A percentile compares a stretch with the other conserved stretches of the same genome.
phyloP scores from a whole-genome alignment of 2,113 vertebrate genomes.

The Gracilinanus agilis region DNA sequence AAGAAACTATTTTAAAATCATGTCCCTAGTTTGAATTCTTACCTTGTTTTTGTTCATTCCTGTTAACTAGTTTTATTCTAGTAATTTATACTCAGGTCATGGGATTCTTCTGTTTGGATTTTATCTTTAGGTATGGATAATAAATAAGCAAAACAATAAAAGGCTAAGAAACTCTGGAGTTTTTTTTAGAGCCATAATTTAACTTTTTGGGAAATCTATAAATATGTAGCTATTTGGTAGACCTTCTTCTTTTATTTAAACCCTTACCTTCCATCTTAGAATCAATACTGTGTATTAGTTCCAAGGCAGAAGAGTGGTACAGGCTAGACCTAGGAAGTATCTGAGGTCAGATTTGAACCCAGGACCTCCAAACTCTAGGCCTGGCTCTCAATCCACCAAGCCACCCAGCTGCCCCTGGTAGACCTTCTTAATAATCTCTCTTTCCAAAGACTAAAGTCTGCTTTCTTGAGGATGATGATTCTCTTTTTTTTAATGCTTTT shows the following conservation, averaged over 20 bases:
- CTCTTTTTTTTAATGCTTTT: background rate
- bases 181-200: background rate
- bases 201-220: background rate
- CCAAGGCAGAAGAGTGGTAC: too few species aligned
- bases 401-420: too few species aligned
- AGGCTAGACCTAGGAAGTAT: too few species aligned
- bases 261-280: too few species aligned
- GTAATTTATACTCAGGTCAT: constrained; percentile 28
- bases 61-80: constrained; percentile 50
- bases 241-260: too few species aligned
- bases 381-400: too few species aligned
- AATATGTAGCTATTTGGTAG: background rate
- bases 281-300: too few species aligned
- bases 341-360: too few species aligned
- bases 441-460: background rate
- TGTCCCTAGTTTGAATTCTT: constrained; percentile 8
- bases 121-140: constrained; percentile 26
- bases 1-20: constrained; percentile 32
- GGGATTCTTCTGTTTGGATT: constrained; percentile 40
- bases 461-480: background rate
- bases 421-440: background rate
- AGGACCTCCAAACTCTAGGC: too few species aligned
- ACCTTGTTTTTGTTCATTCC: background rate
- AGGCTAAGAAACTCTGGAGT: background rate
- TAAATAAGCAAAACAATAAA: constrained; percentile 12